Conservation (phyloP, 2,888 invertebrate species). For the Tortricodes alternella region DNA sequence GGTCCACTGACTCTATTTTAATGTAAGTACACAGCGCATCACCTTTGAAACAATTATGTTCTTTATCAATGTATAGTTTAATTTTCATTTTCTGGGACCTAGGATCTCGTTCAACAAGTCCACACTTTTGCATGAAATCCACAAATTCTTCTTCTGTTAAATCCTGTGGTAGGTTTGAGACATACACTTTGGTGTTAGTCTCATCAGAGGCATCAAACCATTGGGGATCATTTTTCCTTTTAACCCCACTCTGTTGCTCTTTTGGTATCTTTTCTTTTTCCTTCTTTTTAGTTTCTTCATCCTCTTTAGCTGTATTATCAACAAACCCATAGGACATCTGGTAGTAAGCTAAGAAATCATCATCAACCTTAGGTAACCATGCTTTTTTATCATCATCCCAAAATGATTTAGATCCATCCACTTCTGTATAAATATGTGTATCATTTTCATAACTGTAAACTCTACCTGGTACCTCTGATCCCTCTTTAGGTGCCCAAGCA, state of each 20-base stretch:
- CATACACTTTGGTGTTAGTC: slow-evolving; percentile 96
- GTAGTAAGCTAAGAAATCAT: slow-evolving; percentile 97
- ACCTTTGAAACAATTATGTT: slow-evolving; percentile 93
- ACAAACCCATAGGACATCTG: slow-evolving; percentile 97
- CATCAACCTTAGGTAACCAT: slow-evolving; percentile 98
- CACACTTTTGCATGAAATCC: slow-evolving; percentile 97
- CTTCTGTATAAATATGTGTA: slow-evolving; percentile 90
- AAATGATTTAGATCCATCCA: slow-evolving; percentile 94
- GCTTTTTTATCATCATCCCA: slow-evolving; percentile 96
- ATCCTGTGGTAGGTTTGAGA: slow-evolving; percentile 94
- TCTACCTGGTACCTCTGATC: slow-evolving; percentile 56
- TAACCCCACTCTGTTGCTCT: slow-evolving; percentile 76
- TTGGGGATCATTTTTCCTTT: slow-evolving; percentile 83
- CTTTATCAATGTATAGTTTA: slow-evolving; percentile 93
- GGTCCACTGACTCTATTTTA: slow-evolving; percentile 96
- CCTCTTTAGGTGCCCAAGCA: slow-evolving; percentile 73
- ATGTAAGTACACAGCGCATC: slow-evolving; percentile 98
- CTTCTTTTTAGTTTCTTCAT: slow-evolving; percentile 51
- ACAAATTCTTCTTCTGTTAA: slow-evolving; percentile 94
- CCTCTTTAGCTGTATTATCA: slow-evolving; percentile 78
- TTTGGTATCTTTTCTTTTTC: slow-evolving; percentile 53
- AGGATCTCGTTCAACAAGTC: slow-evolving; percentile 94
- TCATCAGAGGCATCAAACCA: slow-evolving; percentile 97
- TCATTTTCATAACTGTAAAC: slow-evolving; percentile 89
- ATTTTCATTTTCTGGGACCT: slow-evolving; percentile 91